Base-by-base conservation (phyloP, 2,797 vertebrate species). In the Poeciliopsis paucimaculata region DNA sequence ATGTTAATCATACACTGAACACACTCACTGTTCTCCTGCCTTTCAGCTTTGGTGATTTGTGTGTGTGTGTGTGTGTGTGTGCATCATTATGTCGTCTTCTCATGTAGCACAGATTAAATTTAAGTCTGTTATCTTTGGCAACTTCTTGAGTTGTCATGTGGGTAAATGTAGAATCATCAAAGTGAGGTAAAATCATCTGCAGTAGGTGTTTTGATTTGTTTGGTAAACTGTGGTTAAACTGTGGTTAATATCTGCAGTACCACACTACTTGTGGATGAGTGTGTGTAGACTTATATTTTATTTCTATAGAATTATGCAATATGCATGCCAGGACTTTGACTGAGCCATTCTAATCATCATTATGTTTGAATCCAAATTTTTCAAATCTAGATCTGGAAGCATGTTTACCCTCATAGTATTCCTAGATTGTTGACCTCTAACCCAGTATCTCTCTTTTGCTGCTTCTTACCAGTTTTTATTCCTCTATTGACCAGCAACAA, bases 1-100 rank as follows among this genome's bases (percentile, higher is more conserved):
- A 79, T 20, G 80, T 94, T 93, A 92, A 92, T 92, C 92, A 93
- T 93, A 91, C 87, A 87, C 11, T 45, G 81, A 88, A 18, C 75
- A 77, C n/a, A 77, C 79, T 84, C 83, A 68, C 84, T 81, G 84
- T 86, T 90, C 87, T 86, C 80, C 89, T 78, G 75, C 76, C 45
- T 75, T 49, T 57, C 78, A 78, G 79, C 87, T 80, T 82, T 66
- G 39, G 7, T 82, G 80, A 66, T 64, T 8, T 45, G 34, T 78
- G 72, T 78, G 5, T 15, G 57, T 60, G 53, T 28, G 20, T 79
- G 72, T 60, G 57, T 39, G 39, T 36, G 72, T 79, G 5, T 20
- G 57, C 36, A 36, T 34, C 3, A 53, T 72, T 13, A 39, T 26
- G 64, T 73, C 34, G 15, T 26, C 64, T 72, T 46, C 45, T 26